Conservation (phyloP, 2,888 invertebrate species). For the Nasonia oneida region DNA sequence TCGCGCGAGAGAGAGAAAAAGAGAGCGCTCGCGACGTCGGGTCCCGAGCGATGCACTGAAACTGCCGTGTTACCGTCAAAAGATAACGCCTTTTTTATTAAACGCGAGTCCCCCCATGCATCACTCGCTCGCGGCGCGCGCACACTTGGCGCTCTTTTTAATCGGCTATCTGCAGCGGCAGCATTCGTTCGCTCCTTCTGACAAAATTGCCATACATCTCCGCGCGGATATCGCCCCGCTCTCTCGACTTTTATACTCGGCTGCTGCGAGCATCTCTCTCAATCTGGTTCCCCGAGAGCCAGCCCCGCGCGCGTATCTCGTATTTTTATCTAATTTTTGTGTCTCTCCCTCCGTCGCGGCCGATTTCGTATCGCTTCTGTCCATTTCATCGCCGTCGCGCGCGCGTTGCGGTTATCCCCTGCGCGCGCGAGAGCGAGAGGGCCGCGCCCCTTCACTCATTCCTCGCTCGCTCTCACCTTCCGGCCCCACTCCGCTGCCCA, state of each 20-base stretch:
- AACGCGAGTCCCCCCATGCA: constrained; percentile 11
- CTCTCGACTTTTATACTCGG: constrained; percentile 25
- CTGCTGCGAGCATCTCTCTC: background rate
- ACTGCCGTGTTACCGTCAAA: constrained; percentile 30
- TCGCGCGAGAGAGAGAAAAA: background rate
- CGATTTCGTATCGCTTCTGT: constrained; percentile 48
- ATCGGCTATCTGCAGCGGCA: constrained; percentile 25
- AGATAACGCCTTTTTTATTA: constrained; percentile 43
- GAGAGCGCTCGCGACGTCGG: too few species aligned
- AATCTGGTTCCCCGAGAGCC: constrained; percentile 39
- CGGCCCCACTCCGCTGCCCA: background rate
- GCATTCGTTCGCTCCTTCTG: constrained; percentile 14
- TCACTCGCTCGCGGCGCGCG: background rate
- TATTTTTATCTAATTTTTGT: constrained; percentile 59
- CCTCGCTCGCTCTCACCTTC: background rate
- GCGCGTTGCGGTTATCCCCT: constrained; percentile 31
- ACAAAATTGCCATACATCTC: constrained; percentile 43
- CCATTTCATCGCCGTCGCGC: constrained; percentile 21
- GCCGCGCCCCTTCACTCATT: constrained; percentile 48
- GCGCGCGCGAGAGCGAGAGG: background rate
- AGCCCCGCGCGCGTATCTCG: constrained; percentile 38
- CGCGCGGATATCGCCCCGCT: background rate
- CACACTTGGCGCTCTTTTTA: constrained; percentile 34
- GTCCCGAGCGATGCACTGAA: constrained; percentile 6
- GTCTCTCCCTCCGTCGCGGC: constrained; percentile 23